Base-by-base conservation (phyloP, 2,888 invertebrate genomes). In the Ichneumoninae sp. region DNA sequence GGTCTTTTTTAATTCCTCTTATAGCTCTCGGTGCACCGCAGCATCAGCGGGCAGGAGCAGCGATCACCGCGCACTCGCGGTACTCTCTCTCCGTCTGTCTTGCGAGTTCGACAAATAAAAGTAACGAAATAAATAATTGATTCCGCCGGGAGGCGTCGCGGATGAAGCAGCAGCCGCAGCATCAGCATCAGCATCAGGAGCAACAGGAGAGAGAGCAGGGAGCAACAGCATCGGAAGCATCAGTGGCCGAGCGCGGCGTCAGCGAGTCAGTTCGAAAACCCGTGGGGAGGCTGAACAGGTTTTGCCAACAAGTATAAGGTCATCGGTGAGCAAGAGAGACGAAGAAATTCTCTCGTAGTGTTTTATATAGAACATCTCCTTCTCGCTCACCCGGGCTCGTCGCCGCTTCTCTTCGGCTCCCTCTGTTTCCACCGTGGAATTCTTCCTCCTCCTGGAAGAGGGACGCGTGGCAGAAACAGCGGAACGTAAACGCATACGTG, bases 91-190 rank as follows among this genome's bases (percentile, higher is more conserved):
- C 19, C 22, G 40, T 22, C 66, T 10, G 50, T 57, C 57, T 10
- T 36, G 33, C 22, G 16, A 63, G 63, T 71, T 78, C 66, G 70
- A 79, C 91, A 92, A 93, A 93, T 91, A 93, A 93, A 93, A 92
- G 90, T 88, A 91, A 92, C 90, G 91, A 93, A 93, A 92, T 92
- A 93, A 93, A 93, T 93, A 93, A 93, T 93, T 93, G 93, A 93
- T 93, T 93, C 91, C 85, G 92, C 92, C 91, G 90, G 90, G 90
- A 90, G 90, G 92, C 91, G 88, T 91, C 89, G 91, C 88, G 88
- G 86, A 83, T 81, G 88, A 87, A 68, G 88, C 83, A 85, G 86
- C 84, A 88, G 85, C 88, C 82, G 87, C 26, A 26, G 74, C 50
- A 76, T 47, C 44, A 74, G 33, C 33, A 33, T 33, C 74, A 57